Evolutionary conservation across 1,140 invertebrate genomes (phyloP), one percentile per base, ranked within the genome.

Genomic region (Drosophila sp.): DNA sequence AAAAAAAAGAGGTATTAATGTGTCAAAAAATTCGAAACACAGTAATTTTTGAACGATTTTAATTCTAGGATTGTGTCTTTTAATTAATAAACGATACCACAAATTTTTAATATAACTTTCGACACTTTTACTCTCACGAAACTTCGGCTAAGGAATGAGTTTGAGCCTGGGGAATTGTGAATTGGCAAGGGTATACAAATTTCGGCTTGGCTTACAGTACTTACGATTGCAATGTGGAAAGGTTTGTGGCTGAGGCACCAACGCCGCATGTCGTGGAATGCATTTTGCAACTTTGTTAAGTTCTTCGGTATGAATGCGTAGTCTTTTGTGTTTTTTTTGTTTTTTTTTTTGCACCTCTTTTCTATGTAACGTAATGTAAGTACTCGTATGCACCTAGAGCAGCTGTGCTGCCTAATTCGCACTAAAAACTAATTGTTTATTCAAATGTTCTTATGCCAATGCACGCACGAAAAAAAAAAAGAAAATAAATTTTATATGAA

Each of bases 241-340:
- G 86, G 54, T 89, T 87, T 58, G 83, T 84, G 85, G 85, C 80
- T 8, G 85, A 89, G 68, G 84, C 80, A 50, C 85, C 83, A 61
- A 90, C 81, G 62, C 89, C 89, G 89, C 89, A 90, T 85, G 89
- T 76, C 68, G 83, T 90, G 78, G 89, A 90, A 90, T 90, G 89
- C 89, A 90, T 90, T 82, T 62, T 47, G 64, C 63, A 66, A 73
- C 66, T 81, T 86, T 76, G 38, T 55, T 61, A 61, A 60, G 47
- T 71, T 77, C 55, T 75, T 72, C 74, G 69, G 63, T 58, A 60
- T 44, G 67, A 72, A 65, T 38, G 11, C 55, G 47, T 44, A n/a
- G 44, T 4, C 5, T 41, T 63, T 17, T 41, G 32, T 60, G 29
- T 56, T 35, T 38, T 33, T 11, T 38, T 38, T 38, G 10, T 38